Percentiles rank a stretch among this genome's conserved stretches.
These are phyloP conservation scores for Ciconia nigra DNA, from an alignment of 2,797 vertebrate species.

Conservation along the genomic window DNA sequence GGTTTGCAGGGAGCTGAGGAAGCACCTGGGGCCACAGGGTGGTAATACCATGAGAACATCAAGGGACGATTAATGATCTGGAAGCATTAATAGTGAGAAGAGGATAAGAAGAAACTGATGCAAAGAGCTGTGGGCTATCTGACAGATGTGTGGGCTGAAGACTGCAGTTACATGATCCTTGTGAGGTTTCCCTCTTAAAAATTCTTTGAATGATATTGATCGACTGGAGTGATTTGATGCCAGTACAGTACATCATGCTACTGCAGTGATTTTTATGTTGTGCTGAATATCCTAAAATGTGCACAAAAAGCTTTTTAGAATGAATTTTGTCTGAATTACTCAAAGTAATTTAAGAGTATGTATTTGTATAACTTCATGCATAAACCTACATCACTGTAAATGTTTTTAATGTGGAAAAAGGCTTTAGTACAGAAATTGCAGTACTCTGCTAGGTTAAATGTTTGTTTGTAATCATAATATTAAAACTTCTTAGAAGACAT, in stretches of 20 bases:
- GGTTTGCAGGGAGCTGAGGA: neutral
- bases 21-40: neutral
- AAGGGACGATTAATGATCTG: neutral
- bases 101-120: neutral
- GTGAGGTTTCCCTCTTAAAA: constrained; percentile 5
- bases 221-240: neutral
- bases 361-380: neutral
- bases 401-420: neutral
- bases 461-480: neutral
- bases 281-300: neutral
- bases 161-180: neutral
- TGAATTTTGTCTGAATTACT: neutral
- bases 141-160: neutral
- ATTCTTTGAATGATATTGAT: neutral
- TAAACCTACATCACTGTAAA: neutral
- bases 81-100: neutral
- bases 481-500: neutral
- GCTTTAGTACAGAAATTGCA: neutral
- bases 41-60: neutral
- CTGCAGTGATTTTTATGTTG: neutral
- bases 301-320: neutral
- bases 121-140: neutral
- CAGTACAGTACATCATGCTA: neutral
- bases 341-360: neutral
- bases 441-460: neutral